phyloP scores from a whole-genome alignment of 2,888 invertebrate genomes.

The Ophion ventricosus region DNA sequence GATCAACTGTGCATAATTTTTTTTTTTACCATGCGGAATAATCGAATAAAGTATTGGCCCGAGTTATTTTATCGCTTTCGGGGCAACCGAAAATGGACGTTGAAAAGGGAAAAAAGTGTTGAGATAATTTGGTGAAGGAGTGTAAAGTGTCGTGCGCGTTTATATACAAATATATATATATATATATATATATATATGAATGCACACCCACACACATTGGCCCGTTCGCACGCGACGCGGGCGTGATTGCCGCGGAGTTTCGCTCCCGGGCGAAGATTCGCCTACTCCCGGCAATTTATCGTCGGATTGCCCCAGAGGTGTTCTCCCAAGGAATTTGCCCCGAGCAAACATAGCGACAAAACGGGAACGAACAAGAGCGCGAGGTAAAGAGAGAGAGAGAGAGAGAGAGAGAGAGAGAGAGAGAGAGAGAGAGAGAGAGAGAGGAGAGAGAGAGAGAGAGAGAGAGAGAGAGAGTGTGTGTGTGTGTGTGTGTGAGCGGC shows the following conservation, averaged over 20 bases:
- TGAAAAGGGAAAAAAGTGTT: background rate
- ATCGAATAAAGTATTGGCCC: constrained; percentile 5
- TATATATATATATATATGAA: background rate
- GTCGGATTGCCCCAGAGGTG: constrained; percentile 45
- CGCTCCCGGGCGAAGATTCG: constrained; percentile 51
- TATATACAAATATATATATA: background rate
- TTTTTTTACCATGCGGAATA: background rate
- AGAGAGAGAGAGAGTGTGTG: background rate
- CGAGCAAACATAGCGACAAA: constrained; percentile 52
- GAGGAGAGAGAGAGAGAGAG: constrained; percentile 10
- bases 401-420: constrained; percentile 13
- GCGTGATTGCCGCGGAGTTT: constrained; percentile 53
- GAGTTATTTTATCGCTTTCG: background rate
- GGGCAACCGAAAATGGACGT: background rate
- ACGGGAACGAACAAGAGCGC: constrained; percentile 29
- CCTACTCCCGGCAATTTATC: constrained; percentile 63
- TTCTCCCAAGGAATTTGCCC: constrained; percentile 59
- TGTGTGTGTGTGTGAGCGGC: no score
- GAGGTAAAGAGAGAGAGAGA: constrained; percentile 11
- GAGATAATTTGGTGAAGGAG: background rate
- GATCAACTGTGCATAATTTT: background rate
- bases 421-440: constrained; percentile 7
- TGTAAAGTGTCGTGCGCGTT: background rate
- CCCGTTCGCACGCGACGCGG: constrained; percentile 34
- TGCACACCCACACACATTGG: background rate